Evolutionary conservation across 2,888 invertebrate species (phyloP), one percentile per base, ranked within the genome.

Genomic region (Diaprepes abbreviatus): DNA sequence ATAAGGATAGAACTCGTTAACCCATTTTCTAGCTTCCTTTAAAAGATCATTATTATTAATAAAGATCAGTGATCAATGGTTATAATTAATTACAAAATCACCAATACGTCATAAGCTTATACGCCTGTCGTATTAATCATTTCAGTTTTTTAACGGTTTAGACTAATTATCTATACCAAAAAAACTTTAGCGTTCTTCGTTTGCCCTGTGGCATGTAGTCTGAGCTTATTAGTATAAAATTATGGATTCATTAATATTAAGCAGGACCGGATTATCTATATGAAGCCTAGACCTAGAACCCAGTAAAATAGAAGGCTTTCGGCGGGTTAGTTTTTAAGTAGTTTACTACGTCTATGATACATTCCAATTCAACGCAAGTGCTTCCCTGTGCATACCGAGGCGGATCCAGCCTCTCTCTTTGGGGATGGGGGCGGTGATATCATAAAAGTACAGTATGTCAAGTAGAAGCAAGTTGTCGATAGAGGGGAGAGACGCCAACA

Each of bases 81-180:
- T 16, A 2, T 43, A 9, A 43, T 43, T 43, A 43, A 43, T 43
- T 19, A 43, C 4, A 43, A 9, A 2, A 1, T 43, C 43, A 17
- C 43, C 2, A 7, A 19, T 43, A 43, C 43, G n/a, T 17, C 0
- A 43, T 21, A 17, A 21, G 19, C 10, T 1, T 14, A 17, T 40
- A 7, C 40, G 40, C 40, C 40, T 40, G 40, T 40, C 40, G 16
- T 16, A 40, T 40, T 40, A 43, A 43, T 43, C 19, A 43, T 43
- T 24, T 19, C 19, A 4, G 21, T 43, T 21, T 43, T 43, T 43
- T 40, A 16, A 14, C 14, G 38, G 16, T 38, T 14, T 16, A 38
- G 38, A 43, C 43, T 43, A 43, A 43, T 43, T 43, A 43, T 43
- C 24, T 24, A 24, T 50, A 17, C 28, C n/a, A 33, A 50, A 33